Base-by-base conservation (phyloP, 2,113 vertebrate species). In the Coryphaenoides rupestris region DNA sequence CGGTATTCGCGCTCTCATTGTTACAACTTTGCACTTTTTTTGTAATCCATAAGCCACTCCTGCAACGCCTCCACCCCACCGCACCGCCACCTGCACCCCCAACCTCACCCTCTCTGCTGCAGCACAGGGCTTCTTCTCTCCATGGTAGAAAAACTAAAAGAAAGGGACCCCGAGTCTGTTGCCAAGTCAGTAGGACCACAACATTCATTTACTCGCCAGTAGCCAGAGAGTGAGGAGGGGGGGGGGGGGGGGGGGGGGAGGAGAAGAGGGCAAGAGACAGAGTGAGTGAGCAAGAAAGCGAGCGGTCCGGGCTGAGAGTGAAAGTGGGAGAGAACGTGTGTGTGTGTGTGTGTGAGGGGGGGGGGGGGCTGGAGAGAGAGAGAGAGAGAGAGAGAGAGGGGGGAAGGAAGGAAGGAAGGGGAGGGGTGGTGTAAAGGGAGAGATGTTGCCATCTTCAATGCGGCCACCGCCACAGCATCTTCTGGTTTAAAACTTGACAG, bases 401-500 rank as follows among this genome's bases (percentile, higher is more conserved):
- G 62, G 19, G 59, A 21, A 28, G 70, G 33, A 21, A 15, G 26
- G 14, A 77, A 49, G 60, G 73, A 28, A 26, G 62, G 55, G 67
- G 22, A n/a, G 19, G 13, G n/a, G n/a, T n/a, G n/a, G n/a, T n/a
- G n/a, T n/a, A n/a, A n/a, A n/a, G n/a, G n/a, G n/a, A n/a, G n/a
- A n/a, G n/a, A n/a, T n/a, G n/a, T n/a, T n/a, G n/a, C n/a, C n/a
- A n/a, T n/a, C n/a, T n/a, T n/a, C n/a, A n/a, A n/a, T n/a, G n/a
- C n/a, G n/a, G n/a, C n/a, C n/a, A n/a, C n/a, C n/a, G n/a, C n/a
- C n/a, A n/a, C n/a, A n/a, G n/a, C n/a, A n/a, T n/a, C 84, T 87
- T 90, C 87, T 82, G 77, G 87, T 91, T 7, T 89, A 87, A 92
- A 92, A 91, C 84, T 88, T 60, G 87, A 91, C 89, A 88, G 87